Evolutionary conservation across 2,888 invertebrate species (phyloP), one percentile per base, ranked within the genome.

Genomic region (Drosophila kambysellisi): DNA sequence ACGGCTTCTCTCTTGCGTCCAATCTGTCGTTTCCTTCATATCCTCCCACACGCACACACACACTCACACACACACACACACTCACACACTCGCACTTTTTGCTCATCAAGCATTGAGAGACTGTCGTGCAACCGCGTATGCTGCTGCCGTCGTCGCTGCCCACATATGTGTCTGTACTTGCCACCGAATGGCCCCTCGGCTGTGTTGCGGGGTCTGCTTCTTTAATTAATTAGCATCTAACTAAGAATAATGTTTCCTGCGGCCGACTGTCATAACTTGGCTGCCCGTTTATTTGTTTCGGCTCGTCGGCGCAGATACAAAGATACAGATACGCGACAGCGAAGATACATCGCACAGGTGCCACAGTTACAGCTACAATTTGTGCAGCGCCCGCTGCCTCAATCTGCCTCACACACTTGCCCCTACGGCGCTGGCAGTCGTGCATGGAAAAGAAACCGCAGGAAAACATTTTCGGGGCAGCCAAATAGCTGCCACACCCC

Each of bases 241-340:
- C 89, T 79, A 89, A 87, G 89, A 87, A 87, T 84, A 87, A 87
- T 87, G 87, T 84, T 87, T 89, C 87, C 89, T 82, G 89, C 72
- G 76, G 71, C 50, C 73, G 77, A 82, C 84, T 87, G 87, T 89
- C 84, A 87, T 87, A 88, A 88, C 75, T 83, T 88, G 79, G 75
- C 77, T 69, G 76, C 61, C 67, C 73, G 83, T 76, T 84, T 85
- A 79, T 84, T 84, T 87, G 82, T 84, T 70, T 70, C 54, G 72
- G 53, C 66, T 61, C 70, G 77, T 46, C 76, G 67, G 64, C 79
- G 39, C 37, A 77, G 73, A 72, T 59, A 78, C 57, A 74, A 57
- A 75, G 74, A 30, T 57, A 65, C 64, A 32, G 58, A 48, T 35
- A 60, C 58, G 43, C 54, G 59, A 29, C 68, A 60, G 43, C 60